Evolutionary conservation across 2,113 vertebrate genomes (phyloP), one percentile per base, ranked within the genome.

Genomic region (Terrapene triunguis): DNA sequence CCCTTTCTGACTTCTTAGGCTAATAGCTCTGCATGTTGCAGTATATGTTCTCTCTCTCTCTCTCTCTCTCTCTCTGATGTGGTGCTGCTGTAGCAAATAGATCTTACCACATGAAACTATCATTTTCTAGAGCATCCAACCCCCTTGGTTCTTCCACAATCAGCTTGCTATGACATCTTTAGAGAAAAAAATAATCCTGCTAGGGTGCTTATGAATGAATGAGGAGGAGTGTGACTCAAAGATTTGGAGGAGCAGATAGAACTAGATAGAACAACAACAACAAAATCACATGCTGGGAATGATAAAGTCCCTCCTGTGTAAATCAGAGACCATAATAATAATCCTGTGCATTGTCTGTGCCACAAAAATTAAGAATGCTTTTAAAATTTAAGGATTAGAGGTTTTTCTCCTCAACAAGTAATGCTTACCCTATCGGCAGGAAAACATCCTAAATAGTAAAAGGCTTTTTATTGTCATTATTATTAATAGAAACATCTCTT

Each of bases 171-270:
- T 96, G 87, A 19, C 53, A 80, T 86, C 85, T 83, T 90, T 32
- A 4, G 84, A 65, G 81, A 85, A 80, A 74, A 80, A 82, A 85
- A 89, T 81, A 96, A 94, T 87, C 89, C 93, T 89, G 21, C 57
- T 69, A 54, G 13, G 35, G 83, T 93, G 53, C 91, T 95, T 96
- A 97, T 96, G 96, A 97, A 94, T 93, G 96, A 82, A 89, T 87
- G 92, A 90, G 94, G 48, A 93, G 78, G 95, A 95, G 80, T 38
- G 29, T 80, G 55, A 97, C 96, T 2, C 69, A 89, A 62, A 62
- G 92, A 90, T 2, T 96, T 95, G 95, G 87, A 87, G 91, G 97
- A 97, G 89, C 78, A 80, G 12, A 78, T 19, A 35, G 62, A 65
- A 69, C 84, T 95, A 93, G 88, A 95, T 76, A 93, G 90, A 93